Base-by-base conservation (phyloP, 2,113 vertebrate species). In the Glareola pratincola region DNA sequence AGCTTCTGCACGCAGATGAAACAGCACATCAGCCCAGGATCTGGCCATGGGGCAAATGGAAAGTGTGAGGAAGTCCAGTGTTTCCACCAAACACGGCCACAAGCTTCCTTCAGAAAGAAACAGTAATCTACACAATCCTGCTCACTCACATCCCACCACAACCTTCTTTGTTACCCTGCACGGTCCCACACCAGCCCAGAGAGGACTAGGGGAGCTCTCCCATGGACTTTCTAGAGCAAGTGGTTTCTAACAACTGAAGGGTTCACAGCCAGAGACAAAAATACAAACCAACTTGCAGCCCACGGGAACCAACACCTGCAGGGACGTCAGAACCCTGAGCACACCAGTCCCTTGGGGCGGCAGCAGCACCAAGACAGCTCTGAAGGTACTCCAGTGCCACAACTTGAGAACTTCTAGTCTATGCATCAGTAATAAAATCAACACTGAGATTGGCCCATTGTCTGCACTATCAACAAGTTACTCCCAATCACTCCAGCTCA, bases 401-500 rank as follows among this genome's bases (percentile, higher is more conserved):
- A 77, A 0, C 20, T 5, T 15, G 39, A 68, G 56, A 37, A 19
- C 5, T 22, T n/a, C 10, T 8, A 24, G 21, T 47, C 56, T 30
- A 3, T 0, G 0, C 3, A 0, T 63, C n/a, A 51, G 22, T 3
- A 27, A 23, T 5, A 18, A 60, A 85, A 68, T 22, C 53, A 24
- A 54, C 73, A n/a, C 22, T 45, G 21, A 2, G 5, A 6, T 2
- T 64, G 34, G 41, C 34, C 59, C 24, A 8, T 5, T 50, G 47
- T 39, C 27, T 53, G 67, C 63, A 39, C 51, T 20, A 48, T 5
- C 53, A 72, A 11, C 26, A 48, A 53, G 57, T 29, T 34, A 21
- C 29, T 20, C 32, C 5, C 47, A 24, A 3, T 15, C 41, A 23
- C 11, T 56, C 34, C 57, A 88, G 79, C 39, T 87, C 73, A 54